These are phyloP conservation scores for Tiaroga cobitis DNA, from an alignment of 2,797 vertebrate species.

Conservation along the genomic window DNA sequence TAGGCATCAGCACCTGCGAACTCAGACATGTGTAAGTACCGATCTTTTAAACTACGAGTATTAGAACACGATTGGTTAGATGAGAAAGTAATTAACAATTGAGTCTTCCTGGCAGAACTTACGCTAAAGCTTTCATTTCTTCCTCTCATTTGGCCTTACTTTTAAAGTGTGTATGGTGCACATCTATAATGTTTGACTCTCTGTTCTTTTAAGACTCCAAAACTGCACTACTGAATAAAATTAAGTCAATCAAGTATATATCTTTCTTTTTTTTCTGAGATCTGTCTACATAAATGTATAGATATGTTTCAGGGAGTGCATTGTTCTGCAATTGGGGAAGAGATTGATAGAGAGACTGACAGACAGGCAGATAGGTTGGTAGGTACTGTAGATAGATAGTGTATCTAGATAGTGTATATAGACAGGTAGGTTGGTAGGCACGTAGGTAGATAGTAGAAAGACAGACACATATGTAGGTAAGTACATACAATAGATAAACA, in stretches of 20 bases:
- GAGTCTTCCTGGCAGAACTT: no score
- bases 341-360: not conserved
- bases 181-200: constrained; percentile 1
- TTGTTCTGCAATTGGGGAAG: not conserved
- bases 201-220: not conserved
- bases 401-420: no score
- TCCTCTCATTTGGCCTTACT: constrained; percentile 3
- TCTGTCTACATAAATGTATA: not conserved
- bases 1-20: no score
- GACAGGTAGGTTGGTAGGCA: not conserved
- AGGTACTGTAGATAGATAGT: not conserved
- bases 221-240: not conserved
- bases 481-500: no score
- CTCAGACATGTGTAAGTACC: no score
- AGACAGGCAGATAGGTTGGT: not conserved
- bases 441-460: no score
- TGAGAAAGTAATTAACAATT: no score
- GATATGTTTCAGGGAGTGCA: not conserved
- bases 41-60: no score
- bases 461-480: no score
- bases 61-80: no score
- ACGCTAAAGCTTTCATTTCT: no score
- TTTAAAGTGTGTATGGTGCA: not conserved
- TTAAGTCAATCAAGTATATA: not conserved
- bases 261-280: not conserved